Evolutionary conservation across 30 jellyfish, hydroid and myxozoan species (phyloP), one percentile per base, ranked within the genome.

Genomic region (Haliclystus octoradiatus): DNA sequence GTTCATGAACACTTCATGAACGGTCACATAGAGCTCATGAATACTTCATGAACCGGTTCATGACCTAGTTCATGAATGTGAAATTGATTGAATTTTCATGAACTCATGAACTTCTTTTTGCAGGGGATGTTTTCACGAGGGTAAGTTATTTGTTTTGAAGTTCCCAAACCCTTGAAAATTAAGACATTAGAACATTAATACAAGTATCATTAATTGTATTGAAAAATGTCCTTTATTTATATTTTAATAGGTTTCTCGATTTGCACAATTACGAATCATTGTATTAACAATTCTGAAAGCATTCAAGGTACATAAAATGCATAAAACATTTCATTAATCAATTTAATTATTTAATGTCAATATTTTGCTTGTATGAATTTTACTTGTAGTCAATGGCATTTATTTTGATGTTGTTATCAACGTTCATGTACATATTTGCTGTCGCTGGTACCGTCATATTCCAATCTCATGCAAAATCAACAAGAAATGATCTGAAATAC

Each of bases 391-490:
- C 95, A 19, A 77, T 84, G 95, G 95, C 79, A 23, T 84, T 84
- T 47, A 78, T 84, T 0, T 70, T 78, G 49, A 84, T 80, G 52
- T 68, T 84, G 27, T 79, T 84, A 28, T 82, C 84, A 15, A 74
- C 88, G 13, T 71, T 84, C 83, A 77, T 84, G 95, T 84, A 84
- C 62, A 78, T 84, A 12, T 84, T 84, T 61, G 95, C 93, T 24
- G 95, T 84, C 52, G 90, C 95, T 25, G 95, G 95, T 27, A 84
- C 95, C 22, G 93, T 84, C 33, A 84, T 84, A 82, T 84, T 84
- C 49, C 29, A 81, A 4, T 52, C 87, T 3, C 83, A 84, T 62
- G 69, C 88, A 27, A 84, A 76, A 34, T 75, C 92, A 34, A 53
- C 77, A 27, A 51, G 91, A 49, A 19, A 29, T 2, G 92, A 84